Evolutionary conservation across 2,797 vertebrate genomes (phyloP).

Genomic region (Microctenopoma steveboyesi): DNA sequence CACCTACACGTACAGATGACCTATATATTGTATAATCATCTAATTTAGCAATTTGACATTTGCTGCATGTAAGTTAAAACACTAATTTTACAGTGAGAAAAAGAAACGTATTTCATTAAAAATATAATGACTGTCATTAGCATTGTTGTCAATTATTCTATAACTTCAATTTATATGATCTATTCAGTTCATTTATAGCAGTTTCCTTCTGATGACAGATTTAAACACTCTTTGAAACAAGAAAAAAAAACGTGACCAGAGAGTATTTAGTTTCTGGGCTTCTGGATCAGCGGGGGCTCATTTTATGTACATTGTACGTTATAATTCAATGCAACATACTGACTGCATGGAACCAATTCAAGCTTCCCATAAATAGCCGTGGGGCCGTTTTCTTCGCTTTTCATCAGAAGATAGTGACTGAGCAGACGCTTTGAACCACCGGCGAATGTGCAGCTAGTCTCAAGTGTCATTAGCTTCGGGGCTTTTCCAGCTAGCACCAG

Average conservation of each 20-base stretch:
- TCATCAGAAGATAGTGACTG: slow-evolving; percentile 76
- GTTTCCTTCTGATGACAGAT: slow-evolving; percentile 24
- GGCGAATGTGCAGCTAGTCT: slow-evolving; percentile 82
- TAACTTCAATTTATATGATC: slow-evolving; percentile 6
- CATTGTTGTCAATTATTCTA: neutral
- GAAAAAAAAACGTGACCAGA: slow-evolving; percentile 5
- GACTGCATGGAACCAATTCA: slow-evolving; percentile 73
- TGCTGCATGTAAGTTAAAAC: neutral
- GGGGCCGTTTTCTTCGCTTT: slow-evolving; percentile 63
- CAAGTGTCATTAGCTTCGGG: slow-evolving; percentile 85
- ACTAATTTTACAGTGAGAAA: neutral
- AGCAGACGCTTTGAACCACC: slow-evolving; percentile 81
- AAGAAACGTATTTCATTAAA: neutral
- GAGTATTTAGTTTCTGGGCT: slow-evolving; percentile 33
- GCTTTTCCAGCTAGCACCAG: slow-evolving; percentile 81
- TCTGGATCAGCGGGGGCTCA: slow-evolving; percentile 62
- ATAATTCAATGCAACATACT: slow-evolving; percentile 76
- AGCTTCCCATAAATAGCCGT: slow-evolving; percentile 71
- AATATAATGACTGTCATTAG: neutral
- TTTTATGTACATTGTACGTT: slow-evolving; percentile 64
- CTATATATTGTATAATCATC: slow-evolving; percentile 43
- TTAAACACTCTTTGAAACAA: slow-evolving; percentile 44
- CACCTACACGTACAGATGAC: slow-evolving; percentile 32
- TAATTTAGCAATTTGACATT: slow-evolving; percentile 3
- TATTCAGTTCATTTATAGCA: slow-evolving; percentile 17